phyloP scores from a whole-genome alignment of 2,797 vertebrate genomes.

The Acrocephalus scirpaceus region DNA sequence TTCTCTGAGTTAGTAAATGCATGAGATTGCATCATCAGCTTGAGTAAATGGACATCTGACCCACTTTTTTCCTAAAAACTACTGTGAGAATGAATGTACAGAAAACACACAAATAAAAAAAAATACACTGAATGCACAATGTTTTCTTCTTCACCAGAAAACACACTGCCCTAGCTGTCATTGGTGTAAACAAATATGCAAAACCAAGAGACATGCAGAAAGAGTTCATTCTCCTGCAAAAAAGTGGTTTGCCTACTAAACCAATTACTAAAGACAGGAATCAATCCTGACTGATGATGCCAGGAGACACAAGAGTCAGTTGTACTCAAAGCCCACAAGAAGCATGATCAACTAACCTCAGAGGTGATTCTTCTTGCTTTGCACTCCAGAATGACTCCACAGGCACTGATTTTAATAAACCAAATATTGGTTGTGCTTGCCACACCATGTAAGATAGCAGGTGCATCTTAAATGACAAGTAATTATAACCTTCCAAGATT shows the following conservation, averaged over 20 bases:
- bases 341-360: not conserved
- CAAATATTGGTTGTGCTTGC: not conserved
- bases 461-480: constrained; percentile 6
- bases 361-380: not conserved
- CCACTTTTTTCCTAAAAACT: not conserved
- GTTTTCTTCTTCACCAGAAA: not conserved
- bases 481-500: constrained; percentile 13
- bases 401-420: not conserved
- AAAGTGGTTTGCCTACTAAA: not conserved
- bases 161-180: not conserved
- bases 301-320: not conserved
- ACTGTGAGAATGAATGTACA: not conserved
- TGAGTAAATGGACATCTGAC: not conserved
- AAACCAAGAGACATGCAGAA: not conserved
- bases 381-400: not conserved
- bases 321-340: not conserved
- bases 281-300: not conserved
- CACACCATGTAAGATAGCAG: not conserved
- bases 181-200: not conserved
- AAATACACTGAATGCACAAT: too few relatives aligned
- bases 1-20: not conserved
- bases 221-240: not conserved
- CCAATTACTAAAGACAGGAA: not conserved
- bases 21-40: not conserved
- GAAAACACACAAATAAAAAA: not conserved